These are phyloP conservation scores for Hozukius guyotensis DNA, from an alignment of 2,797 vertebrate species.

Conservation along the genomic window DNA sequence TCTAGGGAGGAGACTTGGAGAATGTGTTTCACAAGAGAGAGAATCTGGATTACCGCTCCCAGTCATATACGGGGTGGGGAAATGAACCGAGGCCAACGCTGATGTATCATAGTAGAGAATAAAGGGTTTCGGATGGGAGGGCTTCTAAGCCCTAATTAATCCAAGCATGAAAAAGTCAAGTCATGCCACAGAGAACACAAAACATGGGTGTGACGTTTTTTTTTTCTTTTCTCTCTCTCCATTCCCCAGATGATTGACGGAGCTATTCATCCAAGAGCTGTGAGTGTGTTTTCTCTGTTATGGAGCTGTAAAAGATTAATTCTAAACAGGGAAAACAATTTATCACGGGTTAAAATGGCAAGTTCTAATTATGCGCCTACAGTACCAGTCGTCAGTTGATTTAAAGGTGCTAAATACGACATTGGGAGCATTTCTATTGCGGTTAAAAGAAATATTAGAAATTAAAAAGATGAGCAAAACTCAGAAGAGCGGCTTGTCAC, in stretches of 20 bases:
- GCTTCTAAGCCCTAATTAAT: conserved; percentile 17
- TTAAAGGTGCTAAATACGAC: background rate
- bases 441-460: too few relatives aligned
- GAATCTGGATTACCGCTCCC: conserved; percentile 59
- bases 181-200: conserved; percentile 26
- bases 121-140: conserved; percentile 5
- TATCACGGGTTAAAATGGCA: background rate
- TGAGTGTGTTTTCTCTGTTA: background rate
- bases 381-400: background rate
- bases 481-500: too few relatives aligned
- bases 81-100: conserved; percentile 32
- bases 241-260: conserved; percentile 27
- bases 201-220: conserved; percentile 42
- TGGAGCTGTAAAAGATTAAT: conserved; percentile 11
- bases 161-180: conserved; percentile 24
- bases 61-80: conserved; percentile 27
- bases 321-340: conserved; percentile 16
- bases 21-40: conserved; percentile 47
- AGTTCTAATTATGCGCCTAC: conserved; percentile 6
- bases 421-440: too few relatives aligned
- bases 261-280: conserved; percentile 16
- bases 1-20: conserved; percentile 59
- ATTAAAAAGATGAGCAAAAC: too few relatives aligned
- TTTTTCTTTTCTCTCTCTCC: background rate
- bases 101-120: conserved; percentile 35